These are phyloP conservation scores for Penaeus monodon DNA, from an alignment of 2,888 invertebrate species.

Conservation along the genomic window DNA sequence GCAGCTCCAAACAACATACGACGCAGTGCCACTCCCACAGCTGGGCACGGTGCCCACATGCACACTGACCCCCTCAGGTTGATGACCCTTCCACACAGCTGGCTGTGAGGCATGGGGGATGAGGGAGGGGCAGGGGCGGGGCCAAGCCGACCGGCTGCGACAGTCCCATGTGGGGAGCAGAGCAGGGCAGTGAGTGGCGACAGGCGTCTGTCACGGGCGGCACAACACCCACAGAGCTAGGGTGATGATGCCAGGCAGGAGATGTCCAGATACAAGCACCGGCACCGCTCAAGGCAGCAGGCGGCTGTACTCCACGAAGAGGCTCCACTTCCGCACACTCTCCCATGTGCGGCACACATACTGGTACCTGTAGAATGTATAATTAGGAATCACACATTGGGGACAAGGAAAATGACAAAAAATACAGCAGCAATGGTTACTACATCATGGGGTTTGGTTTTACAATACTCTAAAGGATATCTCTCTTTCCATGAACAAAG, in stretches of 20 bases:
- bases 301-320: constrained; percentile 87
- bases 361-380: constrained; percentile 74
- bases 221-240: constrained; percentile 56
- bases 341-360: constrained; percentile 88
- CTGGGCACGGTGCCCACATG: constrained; percentile 61
- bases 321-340: constrained; percentile 84
- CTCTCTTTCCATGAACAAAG: too few relatives aligned
- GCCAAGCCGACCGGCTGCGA: constrained; percentile 47
- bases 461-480: too few relatives aligned
- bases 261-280: constrained; percentile 57
- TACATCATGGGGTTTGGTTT: too few relatives aligned
- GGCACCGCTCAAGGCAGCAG: constrained; percentile 75
- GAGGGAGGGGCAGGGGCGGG: constrained; percentile 51
- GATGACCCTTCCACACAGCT: constrained; percentile 52
- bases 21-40: constrained; percentile 62
- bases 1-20: constrained; percentile 61
- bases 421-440: not conserved
- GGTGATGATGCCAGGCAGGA: constrained; percentile 57
- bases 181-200: constrained; percentile 56
- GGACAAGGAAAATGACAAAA: not conserved
- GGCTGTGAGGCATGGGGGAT: constrained; percentile 36
- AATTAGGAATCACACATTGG: not conserved
- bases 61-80: constrained; percentile 52
- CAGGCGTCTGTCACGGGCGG: constrained; percentile 50
- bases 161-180: constrained; percentile 46